Conservation (phyloP, 2,888 invertebrate genomes). For the Drosophila trichaetosa region DNA sequence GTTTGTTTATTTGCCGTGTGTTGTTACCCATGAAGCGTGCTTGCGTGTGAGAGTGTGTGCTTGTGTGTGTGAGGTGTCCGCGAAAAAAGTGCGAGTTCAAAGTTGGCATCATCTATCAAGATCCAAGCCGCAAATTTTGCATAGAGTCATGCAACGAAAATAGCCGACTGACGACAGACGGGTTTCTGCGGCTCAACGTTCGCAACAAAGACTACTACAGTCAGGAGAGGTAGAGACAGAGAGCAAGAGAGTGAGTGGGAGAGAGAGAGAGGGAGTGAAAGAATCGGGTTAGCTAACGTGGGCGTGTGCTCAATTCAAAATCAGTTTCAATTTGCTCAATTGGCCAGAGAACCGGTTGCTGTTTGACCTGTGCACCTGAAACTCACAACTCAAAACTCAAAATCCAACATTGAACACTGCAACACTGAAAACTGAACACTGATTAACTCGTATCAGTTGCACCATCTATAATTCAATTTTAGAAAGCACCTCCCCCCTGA, state of each 20-base stretch:
- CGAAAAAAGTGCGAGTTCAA: slow-evolving; percentile 51
- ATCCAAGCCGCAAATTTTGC: slow-evolving; percentile 32
- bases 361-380: slow-evolving; percentile 25
- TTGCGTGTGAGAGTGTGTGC: neutral
- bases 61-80: slow-evolving; percentile 12
- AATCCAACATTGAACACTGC: neutral
- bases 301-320: slow-evolving; percentile 47
- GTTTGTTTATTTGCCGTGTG: slow-evolving; percentile 4
- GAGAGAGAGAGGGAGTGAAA: neutral
- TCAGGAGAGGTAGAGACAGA: neutral
- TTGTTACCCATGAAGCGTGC: slow-evolving; percentile 16
- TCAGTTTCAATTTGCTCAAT: slow-evolving; percentile 24
- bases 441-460: slow-evolving; percentile 38
- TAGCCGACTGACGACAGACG: slow-evolving; percentile 41
- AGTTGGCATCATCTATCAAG: slow-evolving; percentile 54
- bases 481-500: neutral
- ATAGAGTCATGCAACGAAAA: slow-evolving; percentile 57
- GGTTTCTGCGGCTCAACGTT: slow-evolving; percentile 31
- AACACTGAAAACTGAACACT: neutral
- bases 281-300: slow-evolving; percentile 8
- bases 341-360: slow-evolving; percentile 20
- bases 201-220: neutral
- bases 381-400: neutral
- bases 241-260: neutral
- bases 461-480: slow-evolving; percentile 32